A percentile compares a stretch with the other conserved stretches of the same genome.
Conservation (phyloP, 1,140 invertebrate genomes). For the Plectrocnemia conspersa region DNA sequence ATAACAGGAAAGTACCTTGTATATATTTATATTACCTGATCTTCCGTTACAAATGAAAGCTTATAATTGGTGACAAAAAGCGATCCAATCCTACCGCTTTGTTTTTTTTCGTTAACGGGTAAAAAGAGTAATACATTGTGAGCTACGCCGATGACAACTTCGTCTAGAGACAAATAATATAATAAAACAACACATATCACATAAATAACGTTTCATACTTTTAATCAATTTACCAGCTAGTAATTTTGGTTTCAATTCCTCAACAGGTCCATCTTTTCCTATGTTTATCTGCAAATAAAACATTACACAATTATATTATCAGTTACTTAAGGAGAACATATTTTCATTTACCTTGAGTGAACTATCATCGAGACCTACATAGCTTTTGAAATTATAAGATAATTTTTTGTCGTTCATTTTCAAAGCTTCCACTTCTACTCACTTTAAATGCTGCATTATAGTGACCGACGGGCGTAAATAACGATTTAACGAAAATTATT, state of each 20-base stretch:
- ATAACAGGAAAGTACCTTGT: too few species aligned
- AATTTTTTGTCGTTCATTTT: conserved; percentile 45
- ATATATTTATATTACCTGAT: conserved; percentile 26
- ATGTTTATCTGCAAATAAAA: conserved; percentile 35
- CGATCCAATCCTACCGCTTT: conserved; percentile 70
- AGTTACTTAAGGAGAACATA: conserved; percentile 23
- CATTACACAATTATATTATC: conserved; percentile 35
- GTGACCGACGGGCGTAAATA: too few species aligned
- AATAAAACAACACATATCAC: neutral
- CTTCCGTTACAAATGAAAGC: conserved; percentile 73
- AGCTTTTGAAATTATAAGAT: conserved; percentile 53
- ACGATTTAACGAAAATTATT: too few species aligned
- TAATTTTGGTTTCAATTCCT: conserved; percentile 42
- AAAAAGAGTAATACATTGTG: conserved; percentile 76
- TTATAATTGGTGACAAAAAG: conserved; percentile 85
- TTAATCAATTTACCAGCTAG: conserved; percentile 40
- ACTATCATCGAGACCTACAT: conserved; percentile 51
- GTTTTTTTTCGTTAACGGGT: conserved; percentile 71
- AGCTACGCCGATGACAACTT: conserved; percentile 70
- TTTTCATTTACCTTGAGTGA: neutral
- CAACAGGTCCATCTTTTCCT: conserved; percentile 36
- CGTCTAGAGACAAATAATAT: conserved; percentile 54
- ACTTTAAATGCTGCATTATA: too few species aligned
- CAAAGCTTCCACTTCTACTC: neutral
- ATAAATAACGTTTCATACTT: conserved; percentile 13